A percentile compares a stretch with the other conserved stretches of the same genome.
Evolutionary conservation across 2,113 vertebrate genomes (phyloP).

Genomic region (Actenoides lindsayi): DNA sequence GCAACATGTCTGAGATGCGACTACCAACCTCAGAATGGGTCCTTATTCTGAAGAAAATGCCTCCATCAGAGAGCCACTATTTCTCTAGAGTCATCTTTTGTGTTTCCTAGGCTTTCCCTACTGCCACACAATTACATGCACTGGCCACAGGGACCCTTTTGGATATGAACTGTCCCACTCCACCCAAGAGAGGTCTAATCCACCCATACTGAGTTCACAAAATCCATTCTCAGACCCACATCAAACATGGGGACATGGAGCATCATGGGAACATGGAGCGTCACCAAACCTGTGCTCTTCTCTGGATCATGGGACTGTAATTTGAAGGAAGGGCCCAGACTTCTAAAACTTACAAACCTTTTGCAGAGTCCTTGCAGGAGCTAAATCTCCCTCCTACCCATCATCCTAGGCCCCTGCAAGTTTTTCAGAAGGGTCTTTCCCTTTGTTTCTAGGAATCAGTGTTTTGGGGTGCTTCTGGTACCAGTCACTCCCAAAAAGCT

Average conservation of each 20-base stretch:
- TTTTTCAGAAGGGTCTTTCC: neutral
- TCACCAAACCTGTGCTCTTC: neutral
- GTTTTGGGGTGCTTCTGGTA: neutral
- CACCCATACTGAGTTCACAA: rapidly evolving
- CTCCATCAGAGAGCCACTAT: neutral
- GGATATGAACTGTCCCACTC: neutral
- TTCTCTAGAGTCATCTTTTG: neutral
- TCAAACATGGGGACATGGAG: rapidly evolving
- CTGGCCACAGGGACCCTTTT: neutral
- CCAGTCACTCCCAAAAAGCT: neutral
- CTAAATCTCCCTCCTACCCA: neutral
- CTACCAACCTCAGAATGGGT: neutral
- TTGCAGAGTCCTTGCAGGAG: neutral
- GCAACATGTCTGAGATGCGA: neutral
- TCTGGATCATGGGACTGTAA: neutral
- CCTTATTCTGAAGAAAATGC: neutral
- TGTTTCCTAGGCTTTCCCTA: neutral
- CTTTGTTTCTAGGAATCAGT: neutral
- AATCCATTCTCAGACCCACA: neutral
- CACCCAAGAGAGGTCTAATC: neutral
- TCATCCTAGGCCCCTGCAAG: neutral
- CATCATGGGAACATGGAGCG: neutral
- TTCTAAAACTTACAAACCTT: neutral
- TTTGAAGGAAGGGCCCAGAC: neutral
- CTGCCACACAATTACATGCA: too few species aligned